Evolutionary conservation across 2,113 vertebrate species (phyloP).

Genomic region (Dromiciops gliroides): DNA sequence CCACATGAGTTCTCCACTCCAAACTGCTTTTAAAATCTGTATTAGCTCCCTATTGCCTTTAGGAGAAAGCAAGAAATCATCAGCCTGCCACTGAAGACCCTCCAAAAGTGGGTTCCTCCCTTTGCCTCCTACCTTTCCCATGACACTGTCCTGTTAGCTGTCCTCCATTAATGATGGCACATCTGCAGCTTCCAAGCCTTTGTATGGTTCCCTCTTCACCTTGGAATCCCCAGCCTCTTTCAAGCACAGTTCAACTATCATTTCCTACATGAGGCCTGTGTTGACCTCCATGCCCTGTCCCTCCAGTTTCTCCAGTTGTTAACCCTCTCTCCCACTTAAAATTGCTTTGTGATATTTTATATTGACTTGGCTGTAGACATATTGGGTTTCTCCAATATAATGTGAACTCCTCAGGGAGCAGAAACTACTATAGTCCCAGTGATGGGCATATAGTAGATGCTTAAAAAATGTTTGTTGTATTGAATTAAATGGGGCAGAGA

Average conservation of each 20-base stretch:
- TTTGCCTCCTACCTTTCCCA: no score
- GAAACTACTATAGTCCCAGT: not conserved
- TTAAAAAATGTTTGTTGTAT: not conserved
- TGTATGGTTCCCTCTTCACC: not conserved
- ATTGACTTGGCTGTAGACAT: not conserved
- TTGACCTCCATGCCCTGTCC: not conserved
- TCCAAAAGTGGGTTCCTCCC: no score
- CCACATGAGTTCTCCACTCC: not conserved
- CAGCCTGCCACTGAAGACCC: not conserved
- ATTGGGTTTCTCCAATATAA: not conserved
- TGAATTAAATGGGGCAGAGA: not conserved
- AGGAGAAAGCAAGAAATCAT: not conserved
- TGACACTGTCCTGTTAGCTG: not conserved
- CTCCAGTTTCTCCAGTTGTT: not conserved
- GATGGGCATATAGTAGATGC: no score
- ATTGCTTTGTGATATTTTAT: not conserved
- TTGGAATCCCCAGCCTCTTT: not conserved
- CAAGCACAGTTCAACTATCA: not conserved
- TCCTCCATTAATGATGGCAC: not conserved
- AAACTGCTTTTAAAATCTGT: not conserved
- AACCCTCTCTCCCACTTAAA: not conserved
- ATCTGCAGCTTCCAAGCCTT: not conserved
- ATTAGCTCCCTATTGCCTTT: not conserved
- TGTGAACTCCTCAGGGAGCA: not conserved
- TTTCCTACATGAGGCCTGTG: not conserved